Conservation (phyloP, 35 echinoderm and acorn worm genomes). For the Lytechinus pictus region DNA sequence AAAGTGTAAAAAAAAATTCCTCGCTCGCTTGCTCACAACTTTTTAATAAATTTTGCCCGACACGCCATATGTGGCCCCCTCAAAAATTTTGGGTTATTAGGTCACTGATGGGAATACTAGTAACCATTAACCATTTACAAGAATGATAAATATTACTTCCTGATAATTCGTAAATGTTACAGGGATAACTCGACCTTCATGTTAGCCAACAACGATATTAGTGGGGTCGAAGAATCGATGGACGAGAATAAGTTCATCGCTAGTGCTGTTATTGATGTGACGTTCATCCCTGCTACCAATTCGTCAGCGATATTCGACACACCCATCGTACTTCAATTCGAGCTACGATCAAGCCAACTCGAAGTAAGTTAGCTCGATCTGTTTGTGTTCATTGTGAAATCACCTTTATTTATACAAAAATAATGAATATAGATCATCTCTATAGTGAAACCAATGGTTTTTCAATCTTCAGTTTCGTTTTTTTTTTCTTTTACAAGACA, state of each 20-base stretch:
- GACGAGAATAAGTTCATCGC: not conserved
- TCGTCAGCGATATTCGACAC: not conserved
- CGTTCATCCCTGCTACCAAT: not conserved
- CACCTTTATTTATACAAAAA: not conserved
- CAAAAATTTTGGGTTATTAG: too few species aligned
- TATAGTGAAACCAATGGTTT: too few species aligned
- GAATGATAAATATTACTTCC: too few species aligned
- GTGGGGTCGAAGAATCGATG: not conserved
- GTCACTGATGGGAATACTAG: too few species aligned
- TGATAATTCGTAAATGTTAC: not conserved
- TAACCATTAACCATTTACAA: too few species aligned
- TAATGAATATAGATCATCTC: too few species aligned
- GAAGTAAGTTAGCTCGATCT: not conserved
- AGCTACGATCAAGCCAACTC: not conserved
- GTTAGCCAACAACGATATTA: not conserved
- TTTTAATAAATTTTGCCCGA: too few species aligned
- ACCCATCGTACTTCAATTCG: not conserved
- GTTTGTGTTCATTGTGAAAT: not conserved
- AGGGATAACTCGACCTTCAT: not conserved
- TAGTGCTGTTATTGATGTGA: constrained; percentile 23
- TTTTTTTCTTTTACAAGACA: too few species aligned
- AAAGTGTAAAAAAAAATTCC: too few species aligned
- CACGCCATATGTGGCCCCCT: too few species aligned
- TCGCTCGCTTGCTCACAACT: too few species aligned
- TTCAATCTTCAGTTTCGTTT: too few species aligned